Percentiles rank a stretch among this genome's conserved stretches.
Evolutionary conservation across 2,113 vertebrate genomes (phyloP).

Genomic region (Etia nguti): DNA sequence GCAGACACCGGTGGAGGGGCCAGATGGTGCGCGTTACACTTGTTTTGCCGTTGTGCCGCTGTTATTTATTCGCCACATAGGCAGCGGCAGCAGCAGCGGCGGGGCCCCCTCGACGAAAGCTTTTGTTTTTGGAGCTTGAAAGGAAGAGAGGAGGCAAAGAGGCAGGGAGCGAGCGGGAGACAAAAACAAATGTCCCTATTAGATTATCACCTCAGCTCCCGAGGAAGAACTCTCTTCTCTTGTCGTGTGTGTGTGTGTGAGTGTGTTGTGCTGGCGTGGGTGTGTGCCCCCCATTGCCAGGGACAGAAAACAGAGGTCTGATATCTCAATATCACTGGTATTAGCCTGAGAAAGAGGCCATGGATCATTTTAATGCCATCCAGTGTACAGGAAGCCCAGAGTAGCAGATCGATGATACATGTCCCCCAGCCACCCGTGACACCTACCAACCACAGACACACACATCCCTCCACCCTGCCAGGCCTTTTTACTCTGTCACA

Average conservation of each 20-base stretch:
- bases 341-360: conserved; percentile 43
- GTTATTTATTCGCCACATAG: conserved; percentile 65
- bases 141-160: conserved; percentile 1
- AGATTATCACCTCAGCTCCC: conserved; percentile 58
- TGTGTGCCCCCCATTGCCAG: conserved; percentile 19
- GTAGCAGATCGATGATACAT: conserved; percentile 56
- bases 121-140: conserved; percentile 41
- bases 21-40: conserved; percentile 71
- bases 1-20: conserved; percentile 41
- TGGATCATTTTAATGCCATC: conserved; percentile 68
- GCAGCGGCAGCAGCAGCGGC: conserved; percentile 22
- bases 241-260: background rate
- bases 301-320: conserved; percentile 37
- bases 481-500: background rate
- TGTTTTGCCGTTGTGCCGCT: conserved; percentile 50
- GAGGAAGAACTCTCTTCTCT: conserved; percentile 39
- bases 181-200: conserved; percentile 65
- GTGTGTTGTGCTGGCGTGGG: background rate
- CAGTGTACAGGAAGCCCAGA: conserved; percentile 48
- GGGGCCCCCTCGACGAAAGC: conserved; percentile 22
- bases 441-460: conserved; percentile 11
- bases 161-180: conserved; percentile 7
- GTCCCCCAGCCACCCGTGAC: conserved; percentile 36
- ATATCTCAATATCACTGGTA: conserved; percentile 62
- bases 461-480: background rate